These are phyloP conservation scores for Epizoanthus rinbou DNA, from an alignment of 92 coral and sea anemone genomes.

Conservation along the genomic window DNA sequence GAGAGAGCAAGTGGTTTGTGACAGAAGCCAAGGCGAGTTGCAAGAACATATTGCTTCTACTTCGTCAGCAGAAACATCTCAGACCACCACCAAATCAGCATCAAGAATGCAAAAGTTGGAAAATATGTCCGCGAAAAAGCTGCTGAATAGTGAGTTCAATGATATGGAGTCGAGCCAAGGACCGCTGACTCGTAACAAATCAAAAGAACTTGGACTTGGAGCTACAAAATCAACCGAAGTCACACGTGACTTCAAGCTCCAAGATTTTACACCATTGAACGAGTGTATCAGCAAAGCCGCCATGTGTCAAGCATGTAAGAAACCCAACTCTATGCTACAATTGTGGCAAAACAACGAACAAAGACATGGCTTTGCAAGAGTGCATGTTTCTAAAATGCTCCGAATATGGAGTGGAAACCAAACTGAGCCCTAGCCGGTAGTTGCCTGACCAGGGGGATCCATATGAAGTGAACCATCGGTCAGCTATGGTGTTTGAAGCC, in stretches of 20 bases:
- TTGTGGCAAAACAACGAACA: slow-evolving; percentile 43
- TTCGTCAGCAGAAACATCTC: slow-evolving; percentile 1
- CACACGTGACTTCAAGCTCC: slow-evolving; percentile 46
- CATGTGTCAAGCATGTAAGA: slow-evolving; percentile 40
- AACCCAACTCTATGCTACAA: slow-evolving; percentile 31
- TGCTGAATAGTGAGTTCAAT: background rate
- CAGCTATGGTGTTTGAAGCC: slow-evolving; percentile 52
- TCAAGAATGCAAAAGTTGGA: background rate
- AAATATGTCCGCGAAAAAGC: background rate
- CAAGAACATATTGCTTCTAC: slow-evolving; percentile 2
- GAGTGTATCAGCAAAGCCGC: slow-evolving; percentile 38
- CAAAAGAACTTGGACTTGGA: slow-evolving; percentile 28
- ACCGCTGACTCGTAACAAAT: background rate
- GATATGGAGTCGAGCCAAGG: slow-evolving; percentile 8
- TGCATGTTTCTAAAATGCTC: slow-evolving; percentile 43
- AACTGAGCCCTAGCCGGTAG: too few species aligned
- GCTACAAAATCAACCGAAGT: slow-evolving; percentile 7
- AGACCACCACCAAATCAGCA: background rate
- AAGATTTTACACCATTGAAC: slow-evolving; percentile 32
- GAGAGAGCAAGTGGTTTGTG: background rate
- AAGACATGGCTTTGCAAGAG: slow-evolving; percentile 33
- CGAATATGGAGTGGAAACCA: too few species aligned
- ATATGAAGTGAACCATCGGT: slow-evolving; percentile 59
- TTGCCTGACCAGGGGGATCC: too few species aligned
- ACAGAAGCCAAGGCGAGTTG: background rate